phyloP scores from a whole-genome alignment of 2,113 vertebrate genomes.

The human region GRCh38 chr18:65651001-65651500 shows the following conservation, averaged over 20 bases:
- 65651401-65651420: rapidly evolving
- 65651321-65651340: background rate
- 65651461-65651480: too few relatives aligned
- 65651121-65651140: background rate
- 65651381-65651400: background rate
- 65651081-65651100: background rate
- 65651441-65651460: too few relatives aligned
- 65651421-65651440: too few relatives aligned
- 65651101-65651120: background rate
- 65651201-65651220: background rate
- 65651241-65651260: background rate
- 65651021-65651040: too few relatives aligned
- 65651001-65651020: too few relatives aligned
- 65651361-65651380: background rate
- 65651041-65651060: too few relatives aligned
- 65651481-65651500: too few relatives aligned
- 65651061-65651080: too few relatives aligned
- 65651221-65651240: background rate
- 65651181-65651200: background rate
- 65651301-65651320: background rate
- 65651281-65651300: background rate
- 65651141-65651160: background rate
- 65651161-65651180: background rate
- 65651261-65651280: background rate
- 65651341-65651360: background rate